Percentiles rank a stretch among this genome's conserved stretches.
These are phyloP conservation scores for Calycopis cecrops DNA, from an alignment of 1,140 invertebrate species.

Conservation along the genomic window DNA sequence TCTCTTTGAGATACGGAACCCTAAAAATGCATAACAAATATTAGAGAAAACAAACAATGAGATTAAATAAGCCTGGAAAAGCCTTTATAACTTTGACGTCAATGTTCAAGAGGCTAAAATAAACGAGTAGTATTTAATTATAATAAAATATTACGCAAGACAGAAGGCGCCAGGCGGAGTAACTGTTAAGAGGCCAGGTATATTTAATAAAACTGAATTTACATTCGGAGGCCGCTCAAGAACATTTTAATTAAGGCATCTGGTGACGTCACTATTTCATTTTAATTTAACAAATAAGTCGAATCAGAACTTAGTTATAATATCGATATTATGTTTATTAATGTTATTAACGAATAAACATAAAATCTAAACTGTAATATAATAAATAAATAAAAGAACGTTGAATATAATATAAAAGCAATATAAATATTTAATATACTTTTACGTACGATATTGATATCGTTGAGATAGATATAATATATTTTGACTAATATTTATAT, in stretches of 20 bases:
- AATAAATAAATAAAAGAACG: too few species aligned
- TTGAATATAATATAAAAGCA: too few species aligned
- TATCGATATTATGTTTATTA: neutral
- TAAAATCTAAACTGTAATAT: too few species aligned
- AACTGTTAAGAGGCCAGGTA: constrained; percentile 2
- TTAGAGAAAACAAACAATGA: too few species aligned
- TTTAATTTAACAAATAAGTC: constrained; percentile 5
- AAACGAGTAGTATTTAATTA: neutral
- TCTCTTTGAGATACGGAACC: too few species aligned
- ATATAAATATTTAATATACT: too few species aligned
- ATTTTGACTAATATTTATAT: too few species aligned
- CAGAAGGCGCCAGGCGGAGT: constrained; percentile 2
- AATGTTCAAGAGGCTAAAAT: neutral
- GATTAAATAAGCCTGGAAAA: too few species aligned
- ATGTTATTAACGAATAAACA: neutral
- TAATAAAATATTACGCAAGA: constrained; percentile 2
- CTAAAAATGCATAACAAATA: too few species aligned
- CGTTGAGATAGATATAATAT: too few species aligned
- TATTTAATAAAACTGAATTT: constrained; percentile 3
- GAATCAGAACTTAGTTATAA: neutral
- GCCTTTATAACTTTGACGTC: too few species aligned
- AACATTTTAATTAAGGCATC: constrained; percentile 9
- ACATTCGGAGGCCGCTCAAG: constrained; percentile 6
- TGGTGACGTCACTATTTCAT: constrained; percentile 4
- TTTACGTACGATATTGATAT: too few species aligned